Percentiles rank a stretch among this genome's conserved stretches.
Evolutionary conservation across 2,888 invertebrate species (phyloP).

Genomic region (Brenthis daphne): DNA sequence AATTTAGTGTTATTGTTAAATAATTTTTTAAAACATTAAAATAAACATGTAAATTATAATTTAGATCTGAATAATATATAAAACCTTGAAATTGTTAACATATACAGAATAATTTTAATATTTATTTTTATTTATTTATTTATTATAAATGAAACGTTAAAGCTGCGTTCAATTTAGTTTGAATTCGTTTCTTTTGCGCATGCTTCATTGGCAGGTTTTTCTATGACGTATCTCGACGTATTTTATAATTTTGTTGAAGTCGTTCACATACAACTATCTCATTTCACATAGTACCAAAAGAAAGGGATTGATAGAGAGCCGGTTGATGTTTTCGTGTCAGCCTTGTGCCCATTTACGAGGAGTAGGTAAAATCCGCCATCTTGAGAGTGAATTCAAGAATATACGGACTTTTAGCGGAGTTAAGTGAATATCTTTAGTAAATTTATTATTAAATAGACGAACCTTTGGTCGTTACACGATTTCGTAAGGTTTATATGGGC

Average conservation of each 20-base stretch:
- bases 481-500: constrained; percentile 53
- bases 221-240: constrained; percentile 67
- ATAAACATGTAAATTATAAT: background rate
- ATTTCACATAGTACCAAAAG: constrained; percentile 61
- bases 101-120: no score
- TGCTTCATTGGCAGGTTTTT: constrained; percentile 71
- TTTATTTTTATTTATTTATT: background rate
- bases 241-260: constrained; percentile 65
- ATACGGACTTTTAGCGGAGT: constrained; percentile 78
- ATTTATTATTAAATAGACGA: constrained; percentile 76
- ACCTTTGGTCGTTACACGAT: constrained; percentile 58
- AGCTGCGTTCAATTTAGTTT: constrained; percentile 61
- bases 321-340: constrained; percentile 83
- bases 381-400: constrained; percentile 85
- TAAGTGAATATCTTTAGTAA: constrained; percentile 73
- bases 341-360: constrained; percentile 82
- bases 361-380: constrained; percentile 84
- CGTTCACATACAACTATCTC: constrained; percentile 71
- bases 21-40: background rate
- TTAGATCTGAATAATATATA: background rate
- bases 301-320: constrained; percentile 77
- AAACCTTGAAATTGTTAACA: no score
- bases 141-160: constrained; percentile 28
- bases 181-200: constrained; percentile 64
- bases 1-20: no score